Evolutionary conservation across 2,797 vertebrate species (phyloP).

Genomic region (Gambelia wislizenii): DNA sequence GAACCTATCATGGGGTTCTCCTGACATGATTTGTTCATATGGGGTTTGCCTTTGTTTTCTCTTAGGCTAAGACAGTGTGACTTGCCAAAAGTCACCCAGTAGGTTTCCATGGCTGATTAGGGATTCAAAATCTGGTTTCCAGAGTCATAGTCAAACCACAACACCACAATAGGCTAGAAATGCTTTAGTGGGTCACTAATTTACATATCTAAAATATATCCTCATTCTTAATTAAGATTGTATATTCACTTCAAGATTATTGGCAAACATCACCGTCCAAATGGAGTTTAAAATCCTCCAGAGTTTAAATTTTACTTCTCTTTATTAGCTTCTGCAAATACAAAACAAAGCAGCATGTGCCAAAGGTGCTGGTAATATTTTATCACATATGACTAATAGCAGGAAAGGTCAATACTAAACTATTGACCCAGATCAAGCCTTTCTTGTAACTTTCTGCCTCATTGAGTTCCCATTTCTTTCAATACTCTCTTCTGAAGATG

Average conservation of each 20-base stretch:
- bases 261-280: neutral
- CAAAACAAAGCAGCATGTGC: neutral
- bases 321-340: conserved; percentile 16
- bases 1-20: too few species aligned
- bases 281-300: neutral
- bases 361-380: conserved; percentile 47
- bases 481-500: conserved; percentile 53
- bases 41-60: too few species aligned
- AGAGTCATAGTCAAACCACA: too few species aligned
- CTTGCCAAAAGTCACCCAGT: too few species aligned
- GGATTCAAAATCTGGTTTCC: too few species aligned
- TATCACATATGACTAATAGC: conserved; percentile 64
- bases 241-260: neutral
- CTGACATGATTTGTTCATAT: too few species aligned
- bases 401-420: conserved; percentile 68
- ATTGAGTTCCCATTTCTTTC: conserved; percentile 66
- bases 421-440: conserved; percentile 69
- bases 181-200: too few species aligned
- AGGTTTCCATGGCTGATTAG: too few species aligned
- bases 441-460: conserved; percentile 69
- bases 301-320: neutral
- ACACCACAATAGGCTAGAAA: neutral
- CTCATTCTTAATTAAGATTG: neutral
- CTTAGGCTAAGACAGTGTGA: too few species aligned
- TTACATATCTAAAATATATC: neutral